Evolutionary conservation across 2,113 vertebrate genomes (phyloP).

Genomic region (Pluvialis apricaria): DNA sequence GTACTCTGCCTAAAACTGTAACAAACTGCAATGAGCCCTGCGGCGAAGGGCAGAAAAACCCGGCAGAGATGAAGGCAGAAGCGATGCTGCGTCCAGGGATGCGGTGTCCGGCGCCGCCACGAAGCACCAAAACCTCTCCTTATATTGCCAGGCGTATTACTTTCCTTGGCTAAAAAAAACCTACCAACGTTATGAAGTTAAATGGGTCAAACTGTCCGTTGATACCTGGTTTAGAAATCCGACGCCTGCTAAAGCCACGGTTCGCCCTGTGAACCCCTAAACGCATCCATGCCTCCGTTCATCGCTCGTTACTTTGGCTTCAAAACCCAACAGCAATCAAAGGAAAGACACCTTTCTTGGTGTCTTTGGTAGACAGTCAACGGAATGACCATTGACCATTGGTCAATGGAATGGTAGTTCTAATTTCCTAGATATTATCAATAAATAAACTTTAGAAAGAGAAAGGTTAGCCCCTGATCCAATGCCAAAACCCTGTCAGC

Average conservation of each 20-base stretch:
- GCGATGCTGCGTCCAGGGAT: too few relatives aligned
- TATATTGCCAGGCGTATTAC: background rate
- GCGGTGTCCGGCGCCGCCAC: accelerated
- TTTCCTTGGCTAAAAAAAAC: background rate
- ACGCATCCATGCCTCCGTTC: accelerated
- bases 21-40: background rate
- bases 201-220: background rate
- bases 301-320: background rate
- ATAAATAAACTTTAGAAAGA: conserved; percentile 52
- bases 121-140: background rate
- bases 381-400: too few relatives aligned
- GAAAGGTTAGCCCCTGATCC: conserved; percentile 43
- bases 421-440: conserved; percentile 17
- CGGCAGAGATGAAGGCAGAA: background rate
- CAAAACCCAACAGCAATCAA: background rate
- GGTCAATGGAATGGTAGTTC: background rate
- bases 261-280: background rate
- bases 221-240: background rate
- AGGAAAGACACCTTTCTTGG: too few relatives aligned
- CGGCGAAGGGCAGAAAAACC: background rate
- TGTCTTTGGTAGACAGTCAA: too few relatives aligned
- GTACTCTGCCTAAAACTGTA: background rate
- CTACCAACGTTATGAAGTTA: background rate
- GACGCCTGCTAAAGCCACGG: background rate
- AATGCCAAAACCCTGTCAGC: conserved; percentile 61